Evolutionary conservation across 2,113 vertebrate genomes (phyloP).

Genomic region (Chrysochloris asiatica): DNA sequence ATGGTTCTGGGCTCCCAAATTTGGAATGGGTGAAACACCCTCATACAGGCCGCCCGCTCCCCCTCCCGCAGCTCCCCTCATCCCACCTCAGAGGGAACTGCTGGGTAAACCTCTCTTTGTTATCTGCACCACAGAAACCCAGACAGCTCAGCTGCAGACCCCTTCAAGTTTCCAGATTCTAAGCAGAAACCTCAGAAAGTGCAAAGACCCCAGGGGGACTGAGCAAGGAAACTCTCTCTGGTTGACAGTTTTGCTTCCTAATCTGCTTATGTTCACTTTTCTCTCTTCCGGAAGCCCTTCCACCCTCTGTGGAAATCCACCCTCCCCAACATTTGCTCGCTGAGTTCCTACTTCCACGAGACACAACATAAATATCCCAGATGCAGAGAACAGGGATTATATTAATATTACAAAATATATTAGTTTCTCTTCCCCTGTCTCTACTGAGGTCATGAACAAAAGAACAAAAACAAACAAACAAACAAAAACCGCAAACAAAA

Average conservation of each 20-base stretch:
- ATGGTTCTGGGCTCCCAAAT: not conserved
- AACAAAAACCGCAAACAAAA: constrained; percentile 57
- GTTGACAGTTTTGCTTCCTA: not conserved
- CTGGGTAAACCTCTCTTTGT: accelerated
- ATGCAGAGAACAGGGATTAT: constrained; percentile 78
- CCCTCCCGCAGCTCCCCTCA: not conserved
- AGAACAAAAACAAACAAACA: constrained; percentile 38
- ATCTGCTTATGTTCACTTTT: not conserved
- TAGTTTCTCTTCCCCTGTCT: constrained; percentile 79
- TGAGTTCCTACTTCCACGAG: constrained; percentile 37
- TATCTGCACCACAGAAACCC: not conserved
- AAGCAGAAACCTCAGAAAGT: constrained; percentile 34
- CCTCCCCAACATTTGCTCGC: constrained; percentile 9
- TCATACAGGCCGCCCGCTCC: not conserved
- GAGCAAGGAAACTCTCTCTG: no score
- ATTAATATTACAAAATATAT: constrained; percentile 83
- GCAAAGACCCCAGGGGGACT: not conserved
- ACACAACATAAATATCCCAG: constrained; percentile 71
- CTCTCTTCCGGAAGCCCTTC: not conserved
- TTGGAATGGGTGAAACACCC: no score
- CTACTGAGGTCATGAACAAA: constrained; percentile 76
- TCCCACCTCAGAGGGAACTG: not conserved
- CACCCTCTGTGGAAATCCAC: not conserved
- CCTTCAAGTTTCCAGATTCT: constrained; percentile 14
- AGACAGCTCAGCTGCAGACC: not conserved